Evolutionary conservation across 2,797 vertebrate species (phyloP).

Genomic region (Tragopan temminckii): DNA sequence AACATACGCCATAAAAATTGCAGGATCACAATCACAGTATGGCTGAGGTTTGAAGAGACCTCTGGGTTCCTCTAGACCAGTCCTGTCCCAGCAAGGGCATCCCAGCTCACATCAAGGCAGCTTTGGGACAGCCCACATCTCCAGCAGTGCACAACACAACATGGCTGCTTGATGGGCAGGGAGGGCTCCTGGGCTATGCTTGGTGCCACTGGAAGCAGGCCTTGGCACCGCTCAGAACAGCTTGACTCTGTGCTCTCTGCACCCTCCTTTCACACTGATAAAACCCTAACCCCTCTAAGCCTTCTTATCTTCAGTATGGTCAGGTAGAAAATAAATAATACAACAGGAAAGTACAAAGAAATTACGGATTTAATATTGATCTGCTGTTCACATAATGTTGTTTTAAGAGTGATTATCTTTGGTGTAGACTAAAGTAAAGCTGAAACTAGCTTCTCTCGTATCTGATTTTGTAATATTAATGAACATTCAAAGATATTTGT

Average conservation of each 20-base stretch:
- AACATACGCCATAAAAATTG: neutral
- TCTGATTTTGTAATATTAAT: neutral
- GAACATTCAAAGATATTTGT: neutral
- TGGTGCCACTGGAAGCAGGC: neutral
- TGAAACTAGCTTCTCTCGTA: neutral
- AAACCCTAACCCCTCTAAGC: neutral
- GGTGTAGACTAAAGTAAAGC: neutral
- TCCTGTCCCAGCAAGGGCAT: neutral
- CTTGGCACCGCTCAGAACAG: neutral
- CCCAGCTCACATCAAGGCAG: too few species aligned
- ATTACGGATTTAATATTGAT: neutral
- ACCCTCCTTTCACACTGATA: neutral
- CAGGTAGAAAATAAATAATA: neutral
- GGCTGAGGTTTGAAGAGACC: neutral
- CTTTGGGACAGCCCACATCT: too few species aligned
- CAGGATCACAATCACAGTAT: neutral
- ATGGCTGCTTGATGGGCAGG: neutral
- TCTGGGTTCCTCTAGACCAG: neutral
- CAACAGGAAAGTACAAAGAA: neutral
- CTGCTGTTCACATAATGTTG: neutral
- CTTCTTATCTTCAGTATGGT: neutral
- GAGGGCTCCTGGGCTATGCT: neutral
- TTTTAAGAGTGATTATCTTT: neutral
- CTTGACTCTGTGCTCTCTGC: too few species aligned
- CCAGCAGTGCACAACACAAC: neutral